Base-by-base conservation (phyloP, 2,797 vertebrate species). In the Echiichthys vipera region DNA sequence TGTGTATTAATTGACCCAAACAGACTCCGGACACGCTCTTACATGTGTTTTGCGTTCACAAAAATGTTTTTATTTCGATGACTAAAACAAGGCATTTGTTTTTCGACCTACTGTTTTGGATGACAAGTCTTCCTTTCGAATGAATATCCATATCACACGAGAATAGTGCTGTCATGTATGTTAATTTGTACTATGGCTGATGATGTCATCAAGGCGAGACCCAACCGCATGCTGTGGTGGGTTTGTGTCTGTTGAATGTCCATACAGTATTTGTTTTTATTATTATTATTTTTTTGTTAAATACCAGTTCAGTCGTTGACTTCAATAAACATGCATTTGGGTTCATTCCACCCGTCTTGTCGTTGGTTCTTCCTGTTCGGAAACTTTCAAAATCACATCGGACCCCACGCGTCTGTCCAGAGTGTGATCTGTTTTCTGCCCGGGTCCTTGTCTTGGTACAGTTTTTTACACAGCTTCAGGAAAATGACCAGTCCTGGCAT, bases 271-370 rank as follows among this genome's bases (percentile, higher is more conserved):
- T 84, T 83, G 74, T 82, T 87, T 85, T n/a, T 10, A 15, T 79
- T 74, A 51, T 22, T 63, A 20, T 18, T 46, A 62, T 25, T 66
- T 42, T 86, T 89, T 82, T 83, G 84, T 90, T 91, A 78, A 80
- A 84, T 89, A 85, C 84, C 77, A 85, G 78, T 93, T 93, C 57
- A 89, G 90, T 94, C 94, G 89, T 93, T 92, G 91, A 94, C 90
- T 92, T 93, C 89, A 95, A 95, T 94, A 94, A 95, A 94, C 89
- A 92, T 91, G 89, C 91, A 93, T 94, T 94, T 94, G 93, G 88
- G 89, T 93, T 94, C 84, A 92, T 89, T 88, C 90, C 58, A 78
- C 47, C 54, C 24, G 59, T 70, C 39, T 83, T 64, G 46, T 84
- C 5, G 40, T 57, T 51, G 49, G 7, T 85, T 80, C n/a, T 78